Conservation (phyloP, 1,140 invertebrate genomes). For the Helicoverpa armigera region DNA sequence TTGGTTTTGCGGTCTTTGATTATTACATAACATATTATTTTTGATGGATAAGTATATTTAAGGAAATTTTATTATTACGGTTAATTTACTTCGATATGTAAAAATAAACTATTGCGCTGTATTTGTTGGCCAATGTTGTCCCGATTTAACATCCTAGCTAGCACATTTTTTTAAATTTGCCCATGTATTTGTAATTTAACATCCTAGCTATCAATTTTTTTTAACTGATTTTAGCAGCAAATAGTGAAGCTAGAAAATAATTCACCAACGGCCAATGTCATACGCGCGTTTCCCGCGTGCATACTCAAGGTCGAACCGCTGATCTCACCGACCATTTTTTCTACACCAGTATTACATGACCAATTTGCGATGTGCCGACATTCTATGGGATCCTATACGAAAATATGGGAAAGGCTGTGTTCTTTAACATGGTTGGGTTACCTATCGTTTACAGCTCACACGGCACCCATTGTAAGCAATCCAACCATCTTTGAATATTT, state of each 20-base stretch:
- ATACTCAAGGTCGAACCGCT: constrained; percentile 74
- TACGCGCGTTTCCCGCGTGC: constrained; percentile 62
- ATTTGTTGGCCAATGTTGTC: background rate
- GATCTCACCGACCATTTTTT: constrained; percentile 82
- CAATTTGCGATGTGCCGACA: constrained; percentile 60
- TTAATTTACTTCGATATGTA: background rate
- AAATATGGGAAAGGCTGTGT: constrained; percentile 59
- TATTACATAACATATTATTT: background rate
- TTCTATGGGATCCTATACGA: constrained; percentile 54
- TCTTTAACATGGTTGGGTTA: constrained; percentile 57
- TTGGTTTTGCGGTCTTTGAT: background rate
- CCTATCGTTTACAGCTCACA: constrained; percentile 59
- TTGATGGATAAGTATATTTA: background rate
- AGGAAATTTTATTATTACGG: background rate
- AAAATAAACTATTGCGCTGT: background rate
- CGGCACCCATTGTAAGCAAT: constrained; percentile 68
- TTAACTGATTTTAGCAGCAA: too few relatives aligned
- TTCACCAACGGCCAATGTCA: constrained; percentile 71
- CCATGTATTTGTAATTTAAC: too few relatives aligned
- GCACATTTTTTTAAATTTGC: too few relatives aligned
- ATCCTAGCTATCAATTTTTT: too few relatives aligned
- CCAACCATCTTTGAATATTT: constrained; percentile 76
- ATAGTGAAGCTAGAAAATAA: constrained; percentile 51
- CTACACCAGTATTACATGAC: constrained; percentile 69
- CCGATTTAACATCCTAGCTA: background rate